Base-by-base conservation (phyloP, 2,797 vertebrate genomes). In the Allenopithecus nigroviridis region DNA sequence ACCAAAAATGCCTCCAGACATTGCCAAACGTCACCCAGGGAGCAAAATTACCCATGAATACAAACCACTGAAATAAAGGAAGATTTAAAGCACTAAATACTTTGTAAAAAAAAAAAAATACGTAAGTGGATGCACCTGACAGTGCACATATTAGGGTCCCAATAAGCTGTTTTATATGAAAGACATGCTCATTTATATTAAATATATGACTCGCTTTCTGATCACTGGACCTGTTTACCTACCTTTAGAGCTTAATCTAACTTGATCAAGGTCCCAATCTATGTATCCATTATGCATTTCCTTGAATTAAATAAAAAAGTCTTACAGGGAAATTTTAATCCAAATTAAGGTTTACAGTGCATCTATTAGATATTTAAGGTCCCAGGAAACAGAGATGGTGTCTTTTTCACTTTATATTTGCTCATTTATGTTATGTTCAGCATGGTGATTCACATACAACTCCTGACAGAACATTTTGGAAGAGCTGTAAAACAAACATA, bases 401-500 rank as follows among this genome's bases (percentile, higher is more conserved):
- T 50, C 30, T 70, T 92, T 30, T 90, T 70, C 50, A 78, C 78
- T 92, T 91, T 70, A 30, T 78, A 91, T 94, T 86, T 89, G 68
- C 75, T 93, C 68, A 92, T 95, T 96, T 92, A n/a, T 87, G 41
- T 94, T 91, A 78, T 57, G 26, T 30, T 96, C 46, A 50, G 33
- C 48, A 55, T 90, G 26, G 16, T 75, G 33, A 46, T 78, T 92
- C 68, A 83, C 55, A 16, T 55, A 55, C 13, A 87, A 92, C 92
- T 91, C 50, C 85, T 81, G 83, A 48, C 28, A 93, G 68, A 76
- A 89, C 46, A 80, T 72, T 76, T 17, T 91, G 61, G 91, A 98
- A 97, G n/a, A 74, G 36, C 70, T 94, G 95, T 86, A 75, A 55
- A 89, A 95, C 36, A 72, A 86, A 94, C 91, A 86, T 14, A n/a